Conservation (phyloP, 2,888 invertebrate genomes). For the Drosophila lutescens region DNA sequence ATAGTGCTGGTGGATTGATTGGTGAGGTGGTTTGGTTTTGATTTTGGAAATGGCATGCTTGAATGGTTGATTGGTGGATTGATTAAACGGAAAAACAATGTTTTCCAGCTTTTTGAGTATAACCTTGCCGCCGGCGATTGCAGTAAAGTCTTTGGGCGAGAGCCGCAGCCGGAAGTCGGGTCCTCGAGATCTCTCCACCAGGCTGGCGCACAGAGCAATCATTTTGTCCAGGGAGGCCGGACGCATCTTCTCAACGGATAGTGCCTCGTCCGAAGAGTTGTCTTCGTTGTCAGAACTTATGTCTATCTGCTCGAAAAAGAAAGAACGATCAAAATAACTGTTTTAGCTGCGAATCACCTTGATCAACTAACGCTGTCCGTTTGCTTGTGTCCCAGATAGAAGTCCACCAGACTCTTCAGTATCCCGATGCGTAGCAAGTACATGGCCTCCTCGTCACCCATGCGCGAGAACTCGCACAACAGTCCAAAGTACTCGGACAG, state of each 20-base stretch:
- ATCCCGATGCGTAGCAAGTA: constrained; percentile 94
- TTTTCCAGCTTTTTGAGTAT: constrained; percentile 64
- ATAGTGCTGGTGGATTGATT: constrained; percentile 36
- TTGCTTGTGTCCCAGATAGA: constrained; percentile 93
- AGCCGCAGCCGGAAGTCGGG: constrained; percentile 90
- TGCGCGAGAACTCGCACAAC: constrained; percentile 96
- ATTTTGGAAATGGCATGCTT: constrained; percentile 36
- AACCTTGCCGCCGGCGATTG: constrained; percentile 94
- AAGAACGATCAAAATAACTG: neutral
- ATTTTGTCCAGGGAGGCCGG: constrained; percentile 97
- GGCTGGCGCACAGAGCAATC: constrained; percentile 94
- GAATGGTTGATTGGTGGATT: constrained; percentile 17
- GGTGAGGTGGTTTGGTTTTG: constrained; percentile 27
- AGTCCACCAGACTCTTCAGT: constrained; percentile 95
- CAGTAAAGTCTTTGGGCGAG: constrained; percentile 91
- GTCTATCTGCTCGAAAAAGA: constrained; percentile 79
- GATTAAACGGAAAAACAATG: constrained; percentile 35
- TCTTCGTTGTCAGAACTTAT: constrained; percentile 85
- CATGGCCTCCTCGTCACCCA: constrained; percentile 96
- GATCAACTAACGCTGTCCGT: constrained; percentile 87
- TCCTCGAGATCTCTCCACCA: constrained; percentile 95
- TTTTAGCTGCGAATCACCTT: neutral
- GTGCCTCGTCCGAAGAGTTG: constrained; percentile 86
- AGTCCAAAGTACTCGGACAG: constrained; percentile 96
- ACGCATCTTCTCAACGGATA: constrained; percentile 89